Percentiles rank a stretch among this genome's conserved stretches.
phyloP scores from a whole-genome alignment of 2,797 vertebrate species.

The Chloroceryle amazona region DNA sequence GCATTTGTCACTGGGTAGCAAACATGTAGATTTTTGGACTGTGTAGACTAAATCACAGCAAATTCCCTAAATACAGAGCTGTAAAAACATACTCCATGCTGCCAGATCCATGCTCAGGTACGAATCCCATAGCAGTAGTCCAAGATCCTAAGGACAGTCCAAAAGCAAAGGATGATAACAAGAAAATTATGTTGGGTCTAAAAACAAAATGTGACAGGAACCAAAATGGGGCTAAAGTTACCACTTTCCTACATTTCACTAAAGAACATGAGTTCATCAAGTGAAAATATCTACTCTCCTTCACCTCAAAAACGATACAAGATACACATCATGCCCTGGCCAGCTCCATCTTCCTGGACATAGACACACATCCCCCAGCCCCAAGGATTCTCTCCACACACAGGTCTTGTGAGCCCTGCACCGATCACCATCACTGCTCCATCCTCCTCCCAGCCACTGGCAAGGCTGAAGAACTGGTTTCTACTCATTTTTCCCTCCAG shows the following conservation, averaged over 20 bases:
- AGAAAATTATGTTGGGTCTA: not conserved
- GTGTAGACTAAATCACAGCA: not conserved
- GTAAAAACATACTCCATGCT: not conserved
- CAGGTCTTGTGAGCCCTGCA: not conserved
- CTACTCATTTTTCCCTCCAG: not conserved
- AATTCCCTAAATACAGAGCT: not conserved
- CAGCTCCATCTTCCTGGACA: not conserved
- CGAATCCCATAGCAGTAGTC: not conserved
- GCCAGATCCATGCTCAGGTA: not conserved
- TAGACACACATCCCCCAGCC: not conserved
- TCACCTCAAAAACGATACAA: not conserved
- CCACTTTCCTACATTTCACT: not conserved
- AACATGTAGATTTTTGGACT: not conserved
- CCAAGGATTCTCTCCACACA: not conserved
- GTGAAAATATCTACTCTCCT: not conserved
- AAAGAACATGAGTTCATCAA: not conserved
- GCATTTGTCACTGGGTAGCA: not conserved
- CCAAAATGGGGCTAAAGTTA: not conserved
- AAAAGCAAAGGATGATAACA: not conserved
- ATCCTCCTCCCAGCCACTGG: not conserved
- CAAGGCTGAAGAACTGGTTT: not conserved
- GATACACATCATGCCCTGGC: accelerated
- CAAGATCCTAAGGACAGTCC: not conserved
- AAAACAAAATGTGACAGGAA: not conserved
- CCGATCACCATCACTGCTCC: not conserved